Evolutionary conservation across 2,797 vertebrate genomes (phyloP), one percentile per base, ranked within the genome.

Genomic region (Erethizon dorsatum): DNA sequence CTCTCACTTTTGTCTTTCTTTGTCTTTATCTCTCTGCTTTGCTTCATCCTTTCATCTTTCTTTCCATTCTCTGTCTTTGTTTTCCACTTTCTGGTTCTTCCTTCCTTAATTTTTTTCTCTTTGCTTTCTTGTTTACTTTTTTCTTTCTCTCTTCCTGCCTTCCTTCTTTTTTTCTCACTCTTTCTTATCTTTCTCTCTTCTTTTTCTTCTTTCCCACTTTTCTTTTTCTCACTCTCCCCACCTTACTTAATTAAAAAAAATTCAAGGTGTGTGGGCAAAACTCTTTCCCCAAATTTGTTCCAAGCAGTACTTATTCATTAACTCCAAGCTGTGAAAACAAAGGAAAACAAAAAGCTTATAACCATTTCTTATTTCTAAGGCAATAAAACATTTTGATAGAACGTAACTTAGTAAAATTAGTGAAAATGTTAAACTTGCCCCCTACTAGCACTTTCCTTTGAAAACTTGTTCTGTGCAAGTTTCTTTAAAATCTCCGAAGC

Each of bases 401-500:
- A 92, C 93, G 69, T n/a, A 90, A 97, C 98, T 98, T 97, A 94
- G 92, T 98, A 94, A 98, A 98, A 98, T 98, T 97, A 98, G 97
- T 61, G 93, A 93, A 97, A 98, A 97, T 94, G 95, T 95, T 97
- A 95, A 98, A 97, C 97, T 98, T 96, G 90, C 87, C 80, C n/a
- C 52, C 83, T 69, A 56, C 50, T 17, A 59, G 57, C 4, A 14
- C 79, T 83, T 93, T 41, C 50, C 84, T 97, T 98, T 98, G 98
- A 98, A 98, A 98, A 98, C 97, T 98, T 97, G 98, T 96, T 98
- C 97, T 96, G 63, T 97, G 96, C 95, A 98, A 98, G 98, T 98
- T 98, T 97, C 96, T 94, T 89, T 77, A 97, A 98, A 98, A 98
- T 96, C 97, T 98, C 98, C 96, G 97, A 98, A 98, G 98, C 98